phyloP scores from a whole-genome alignment of 2,113 vertebrate genomes.

The Gallinago undulata region DNA sequence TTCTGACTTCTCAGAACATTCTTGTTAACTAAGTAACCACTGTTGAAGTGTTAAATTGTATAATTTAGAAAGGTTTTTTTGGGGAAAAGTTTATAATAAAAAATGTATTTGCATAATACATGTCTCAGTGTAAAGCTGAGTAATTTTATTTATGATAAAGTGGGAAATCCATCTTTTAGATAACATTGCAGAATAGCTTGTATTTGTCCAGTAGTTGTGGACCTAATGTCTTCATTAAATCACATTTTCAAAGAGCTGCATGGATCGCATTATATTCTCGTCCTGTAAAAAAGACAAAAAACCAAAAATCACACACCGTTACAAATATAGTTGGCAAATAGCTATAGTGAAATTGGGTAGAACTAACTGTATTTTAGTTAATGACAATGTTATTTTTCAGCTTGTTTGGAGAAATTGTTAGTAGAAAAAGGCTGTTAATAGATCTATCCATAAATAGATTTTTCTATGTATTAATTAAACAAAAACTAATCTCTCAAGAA shows the following conservation, averaged over 20 bases:
- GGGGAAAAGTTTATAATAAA: conserved; percentile 59
- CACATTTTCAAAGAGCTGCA: conserved; percentile 99
- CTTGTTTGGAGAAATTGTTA: neutral
- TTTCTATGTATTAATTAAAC: neutral
- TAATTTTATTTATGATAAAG: conserved; percentile 76
- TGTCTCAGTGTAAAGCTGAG: conserved; percentile 78
- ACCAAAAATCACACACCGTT: neutral
- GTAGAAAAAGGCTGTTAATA: neutral
- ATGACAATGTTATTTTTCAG: neutral
- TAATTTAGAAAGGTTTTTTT: conserved; percentile 32
- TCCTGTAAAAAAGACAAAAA: conserved; percentile 80
- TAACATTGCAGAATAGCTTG: conserved; percentile 59
- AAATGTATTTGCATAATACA: conserved; percentile 78
- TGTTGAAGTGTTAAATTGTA: conserved; percentile 28
- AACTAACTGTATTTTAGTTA: neutral
- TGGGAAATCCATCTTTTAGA: conserved; percentile 70
- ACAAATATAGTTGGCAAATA: neutral
- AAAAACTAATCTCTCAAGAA: neutral
- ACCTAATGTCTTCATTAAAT: conserved; percentile 81
- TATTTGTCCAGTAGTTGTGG: conserved; percentile 59
- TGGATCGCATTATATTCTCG: conserved; percentile 98
- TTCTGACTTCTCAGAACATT: conserved; percentile 16
- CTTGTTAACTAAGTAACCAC: conserved; percentile 16
- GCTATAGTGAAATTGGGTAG: neutral
- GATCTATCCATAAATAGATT: neutral